Base-by-base conservation (phyloP, 2,113 vertebrate genomes). In the Tonatia bakeri region DNA sequence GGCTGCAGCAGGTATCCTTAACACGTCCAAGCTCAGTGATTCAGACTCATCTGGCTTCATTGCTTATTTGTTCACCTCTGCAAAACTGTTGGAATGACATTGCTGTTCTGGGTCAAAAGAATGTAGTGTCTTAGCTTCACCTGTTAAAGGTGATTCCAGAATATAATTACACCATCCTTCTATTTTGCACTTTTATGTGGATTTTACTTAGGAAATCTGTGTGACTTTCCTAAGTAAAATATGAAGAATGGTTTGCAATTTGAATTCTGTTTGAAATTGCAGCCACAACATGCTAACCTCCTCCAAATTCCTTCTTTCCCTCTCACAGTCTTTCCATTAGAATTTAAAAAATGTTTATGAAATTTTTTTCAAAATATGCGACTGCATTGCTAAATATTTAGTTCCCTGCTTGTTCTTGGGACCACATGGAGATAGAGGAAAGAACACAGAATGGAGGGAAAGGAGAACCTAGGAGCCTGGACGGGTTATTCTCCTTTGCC, bases 161-260 rank as follows among this genome's bases (percentile, higher is more conserved):
- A 20, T 19, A 5, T 20, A 24, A 54, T 84, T 31, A 50, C 31
- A 26, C 31, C 1, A 0, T 83, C 56, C 50, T 56, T 45, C 13
- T n/a, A 17, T 17, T 67, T 36, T 65, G 45, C 24, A 38, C 47
- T 84, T 86, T 79, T 40, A 45, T 5, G 54, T 56, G 54, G 54
- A 56, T 56, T 56, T 56, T 56, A 56, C 54, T 22, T 56, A 56
- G 54, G 54, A 56, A 80, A 64, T 87, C n/a, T 50, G 1, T 31
- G 36, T 26, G 45, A 6, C 56, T 94, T 65, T 80, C 92, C 80
- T 75, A 73, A n/a, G 28, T 47, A 43, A 64, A 83, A 17, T 69
- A 54, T 50, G 56, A 90, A 95, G 80, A 69, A 40, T 64, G 40
- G 47, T 67, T 91, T 84, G 40, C 75, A 59, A 43, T 84, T 79